Base-by-base conservation (phyloP, 2,888 invertebrate genomes). In the Drosophila diplacantha region DNA sequence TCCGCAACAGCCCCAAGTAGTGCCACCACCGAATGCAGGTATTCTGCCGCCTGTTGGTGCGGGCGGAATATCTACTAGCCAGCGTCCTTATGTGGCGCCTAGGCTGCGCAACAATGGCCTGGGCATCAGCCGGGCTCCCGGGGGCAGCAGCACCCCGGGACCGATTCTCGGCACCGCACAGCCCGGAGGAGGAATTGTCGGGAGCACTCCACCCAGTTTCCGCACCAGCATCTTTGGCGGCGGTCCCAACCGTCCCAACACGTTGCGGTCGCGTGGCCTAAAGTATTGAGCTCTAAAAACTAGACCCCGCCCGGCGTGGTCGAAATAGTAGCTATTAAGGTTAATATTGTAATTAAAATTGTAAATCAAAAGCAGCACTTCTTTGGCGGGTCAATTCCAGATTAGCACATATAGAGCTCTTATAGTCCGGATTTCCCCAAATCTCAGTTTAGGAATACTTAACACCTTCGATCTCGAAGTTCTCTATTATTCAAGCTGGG, bases 41-140 rank as follows among this genome's bases (percentile, higher is more conserved):
- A 22, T 24, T 47, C 52, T 12, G 52, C 53, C 37, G 32, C 32
- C 18, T 38, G 11, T 37, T 16, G 49, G 39, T 7, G 41, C 58
- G 32, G 57, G 54, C 29, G 68, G 71, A 16, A 37, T 74, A 12
- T 75, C 78, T 49, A 83, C 87, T 56, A 87, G 87, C 71, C 87
- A 87, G 62, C 84, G 87, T n/a, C 86, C 88, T 20, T 87, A 87
- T 60, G 75, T 87, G 55, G 85, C 88, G 34, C 88, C 88, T 31
- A 87, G 79, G 65, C 43, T 87, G 44, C 83, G 87, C 16, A 86
- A 85, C 65, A 86, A 85, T 63, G 80, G 76, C 32, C 60, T 77
- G 26, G 77, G 75, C 58, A 72, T 74, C 22, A 84, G 71, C 49
- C 76, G 74, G 43, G 43, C 59, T 8, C 58, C 58, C n/a, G 44